phyloP scores from a whole-genome alignment of 2,113 vertebrate genomes.

The Helogale parvula region DNA sequence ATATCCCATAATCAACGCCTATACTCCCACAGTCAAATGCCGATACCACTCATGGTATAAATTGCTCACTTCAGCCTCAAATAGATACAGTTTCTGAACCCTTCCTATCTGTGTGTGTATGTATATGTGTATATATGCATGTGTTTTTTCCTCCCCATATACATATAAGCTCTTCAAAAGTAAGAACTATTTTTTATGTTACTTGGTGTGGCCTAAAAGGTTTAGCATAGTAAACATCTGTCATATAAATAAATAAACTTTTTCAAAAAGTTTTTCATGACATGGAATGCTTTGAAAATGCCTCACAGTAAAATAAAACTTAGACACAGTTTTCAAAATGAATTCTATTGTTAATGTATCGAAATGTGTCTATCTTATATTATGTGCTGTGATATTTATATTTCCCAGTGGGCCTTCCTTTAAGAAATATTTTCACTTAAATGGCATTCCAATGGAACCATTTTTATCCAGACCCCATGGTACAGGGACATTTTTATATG shows the following conservation, averaged over 20 bases:
- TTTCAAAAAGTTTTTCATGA: background rate
- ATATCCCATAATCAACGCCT: background rate
- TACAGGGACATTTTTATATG: background rate
- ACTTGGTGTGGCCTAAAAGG: background rate
- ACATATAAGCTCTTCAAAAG: background rate
- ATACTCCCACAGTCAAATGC: background rate
- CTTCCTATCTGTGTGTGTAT: background rate
- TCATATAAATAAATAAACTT: background rate
- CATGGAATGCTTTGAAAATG: background rate
- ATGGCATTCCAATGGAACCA: background rate
- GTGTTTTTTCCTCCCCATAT: background rate
- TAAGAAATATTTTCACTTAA: background rate
- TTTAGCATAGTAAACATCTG: background rate
- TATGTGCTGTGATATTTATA: background rate
- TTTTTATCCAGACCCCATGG: background rate
- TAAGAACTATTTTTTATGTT: background rate
- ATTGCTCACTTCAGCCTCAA: background rate
- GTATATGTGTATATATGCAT: background rate
- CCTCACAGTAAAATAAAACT: background rate
- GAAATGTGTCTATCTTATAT: background rate
- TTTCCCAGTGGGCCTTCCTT: background rate
- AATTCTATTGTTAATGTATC: background rate
- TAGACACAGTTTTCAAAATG: slow-evolving; percentile 7
- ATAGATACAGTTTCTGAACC: background rate
- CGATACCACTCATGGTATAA: background rate